A percentile compares a stretch with the other conserved stretches of the same genome.
phyloP scores from a whole-genome alignment of 2,888 invertebrate species.

The Drosophila atripex region DNA sequence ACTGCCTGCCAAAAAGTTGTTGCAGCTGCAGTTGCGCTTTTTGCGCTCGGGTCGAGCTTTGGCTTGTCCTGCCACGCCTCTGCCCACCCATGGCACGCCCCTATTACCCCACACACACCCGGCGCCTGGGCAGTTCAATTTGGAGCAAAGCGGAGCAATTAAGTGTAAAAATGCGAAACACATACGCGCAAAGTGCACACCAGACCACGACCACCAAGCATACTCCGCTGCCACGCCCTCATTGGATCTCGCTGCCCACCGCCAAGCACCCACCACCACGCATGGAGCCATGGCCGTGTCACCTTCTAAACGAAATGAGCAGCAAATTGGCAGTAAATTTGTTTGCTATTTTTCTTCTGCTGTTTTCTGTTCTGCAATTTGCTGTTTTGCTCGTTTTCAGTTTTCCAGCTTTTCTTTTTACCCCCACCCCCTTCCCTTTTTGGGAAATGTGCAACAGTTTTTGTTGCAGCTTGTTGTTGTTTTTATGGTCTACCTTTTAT shows the following conservation, averaged over 20 bases:
- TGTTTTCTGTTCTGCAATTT: conserved; percentile 38
- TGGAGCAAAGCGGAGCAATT: conserved; percentile 75
- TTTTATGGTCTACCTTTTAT: conserved; percentile 34
- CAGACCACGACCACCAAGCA: conserved; percentile 38
- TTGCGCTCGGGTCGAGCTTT: conserved; percentile 50
- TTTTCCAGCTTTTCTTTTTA: conserved; percentile 30
- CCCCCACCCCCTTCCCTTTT: conserved; percentile 1
- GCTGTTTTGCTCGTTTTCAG: conserved; percentile 48
- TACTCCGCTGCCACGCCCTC: conserved; percentile 18
- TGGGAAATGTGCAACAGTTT: conserved; percentile 49
- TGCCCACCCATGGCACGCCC: conserved; percentile 2
- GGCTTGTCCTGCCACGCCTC: conserved; percentile 16
- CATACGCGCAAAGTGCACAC: conserved; percentile 72
- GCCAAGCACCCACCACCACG: conserved; percentile 28
- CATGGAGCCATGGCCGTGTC: conserved; percentile 72
- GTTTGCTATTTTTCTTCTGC: conserved; percentile 75
- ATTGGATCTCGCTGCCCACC: conserved; percentile 1
- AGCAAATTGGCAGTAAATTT: conserved; percentile 78
- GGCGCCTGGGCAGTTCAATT: conserved; percentile 64
- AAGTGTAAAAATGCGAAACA: conserved; percentile 80
- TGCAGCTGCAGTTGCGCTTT: conserved; percentile 67
- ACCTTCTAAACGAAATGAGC: conserved; percentile 80
- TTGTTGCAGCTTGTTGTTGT: conserved; percentile 49
- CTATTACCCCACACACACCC: neutral
- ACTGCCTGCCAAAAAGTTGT: conserved; percentile 61